Conservation (phyloP, 2,113 vertebrate species). For the Turdus rufiventris region DNA sequence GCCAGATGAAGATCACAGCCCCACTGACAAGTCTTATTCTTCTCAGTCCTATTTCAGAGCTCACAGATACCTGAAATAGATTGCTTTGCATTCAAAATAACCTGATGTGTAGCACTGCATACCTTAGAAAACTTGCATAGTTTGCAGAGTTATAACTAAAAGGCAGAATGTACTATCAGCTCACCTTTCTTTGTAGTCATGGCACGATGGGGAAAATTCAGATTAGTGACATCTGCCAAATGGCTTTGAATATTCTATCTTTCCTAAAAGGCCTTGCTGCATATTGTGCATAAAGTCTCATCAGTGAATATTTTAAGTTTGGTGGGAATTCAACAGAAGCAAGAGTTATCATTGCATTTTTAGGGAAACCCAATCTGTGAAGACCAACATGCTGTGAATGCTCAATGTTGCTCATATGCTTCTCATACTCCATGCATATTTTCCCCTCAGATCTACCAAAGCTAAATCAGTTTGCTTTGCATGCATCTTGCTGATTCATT, state of each 20-base stretch:
- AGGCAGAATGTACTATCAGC: neutral
- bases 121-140: neutral
- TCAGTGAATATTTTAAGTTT: neutral
- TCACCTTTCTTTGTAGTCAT: neutral
- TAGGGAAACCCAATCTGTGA: neutral
- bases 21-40: constrained; percentile 7
- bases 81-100: neutral
- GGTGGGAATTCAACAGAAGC: neutral
- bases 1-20: neutral
- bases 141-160: neutral
- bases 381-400: neutral
- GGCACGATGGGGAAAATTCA: neutral
- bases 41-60: constrained; percentile 22
- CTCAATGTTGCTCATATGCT: neutral
- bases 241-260: neutral
- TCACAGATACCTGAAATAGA: neutral
- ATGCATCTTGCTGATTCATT: neutral
- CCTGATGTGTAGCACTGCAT: neutral
- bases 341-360: neutral
- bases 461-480: neutral
- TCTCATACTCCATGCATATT: neutral
- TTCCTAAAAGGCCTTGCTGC: neutral
- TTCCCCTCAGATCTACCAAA: neutral
- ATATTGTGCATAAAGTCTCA: neutral
- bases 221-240: neutral